Base-by-base conservation (phyloP, 1,140 invertebrate genomes). In the Plodia interpunctella region DNA sequence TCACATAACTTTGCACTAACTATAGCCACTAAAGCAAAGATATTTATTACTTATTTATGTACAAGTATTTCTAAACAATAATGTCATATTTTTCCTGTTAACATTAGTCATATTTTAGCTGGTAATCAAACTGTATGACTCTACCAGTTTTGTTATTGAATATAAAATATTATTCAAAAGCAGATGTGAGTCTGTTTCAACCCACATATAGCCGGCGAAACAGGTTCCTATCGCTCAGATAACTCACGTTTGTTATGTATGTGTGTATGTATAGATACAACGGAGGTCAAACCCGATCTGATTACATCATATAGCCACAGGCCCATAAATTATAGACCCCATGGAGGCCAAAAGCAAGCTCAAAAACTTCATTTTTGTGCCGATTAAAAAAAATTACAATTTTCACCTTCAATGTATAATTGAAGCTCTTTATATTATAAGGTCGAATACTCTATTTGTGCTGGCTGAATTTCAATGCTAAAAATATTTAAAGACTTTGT, bases 251-350 rank as follows among this genome's bases (percentile, higher is more conserved):
- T 44, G 38, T 44, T 10, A 55, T 17, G 18, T 18, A 35, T 25
- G 38, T 10, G 44, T 17, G 18, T 18, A 35, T 25, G 38, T 44
- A 44, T 5, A 44, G 13, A 35, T 10, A 35, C 32, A 44, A 17
- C 38, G 38, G 55, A 57, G 55, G 55, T 57, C 55, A 57, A 44
- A 25, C 55, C n/a, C 10, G 38, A n/a, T 44, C 15, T 44, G 35
- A 57, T 57, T 57, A 57, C 55, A 57, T 57, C 55, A 57, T 44
- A 44, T 44, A 44, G 38, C 38, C n/a, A 44, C 38, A 15, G 38
- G 38, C 38, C 38, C 13, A 44, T 44, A 17, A 44, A 44, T 44
- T 44, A 44, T 15, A 44, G n/a, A 44, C 13, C 35, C 38, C 38
- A 15, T 44, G n/a, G n/a, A 44, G 38, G 38, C 13, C 15, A 44